These are phyloP conservation scores for Lepidochitona cinerea DNA, from an alignment of 2,888 invertebrate species.

Conservation along the genomic window DNA sequence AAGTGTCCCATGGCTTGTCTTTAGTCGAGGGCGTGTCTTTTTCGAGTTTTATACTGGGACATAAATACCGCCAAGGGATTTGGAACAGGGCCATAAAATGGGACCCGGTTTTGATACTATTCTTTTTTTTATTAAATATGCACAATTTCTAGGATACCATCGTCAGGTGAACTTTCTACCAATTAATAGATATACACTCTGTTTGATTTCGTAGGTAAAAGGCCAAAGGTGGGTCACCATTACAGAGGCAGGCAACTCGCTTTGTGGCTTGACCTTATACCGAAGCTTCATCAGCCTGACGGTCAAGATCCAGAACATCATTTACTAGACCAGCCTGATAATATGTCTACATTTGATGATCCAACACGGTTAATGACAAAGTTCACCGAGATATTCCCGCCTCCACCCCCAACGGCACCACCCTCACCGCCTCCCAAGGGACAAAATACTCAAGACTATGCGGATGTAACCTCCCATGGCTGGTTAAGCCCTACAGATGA, in stretches of 20 bases:
- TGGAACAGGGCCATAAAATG: too few species aligned
- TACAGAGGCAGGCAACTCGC: slow-evolving; percentile 95
- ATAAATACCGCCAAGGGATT: too few species aligned
- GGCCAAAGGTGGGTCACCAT: slow-evolving; percentile 92
- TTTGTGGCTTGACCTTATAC: slow-evolving; percentile 95
- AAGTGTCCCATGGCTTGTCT: too few species aligned
- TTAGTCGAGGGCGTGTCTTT: too few species aligned
- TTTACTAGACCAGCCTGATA: slow-evolving; percentile 85
- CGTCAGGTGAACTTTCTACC: too few species aligned
- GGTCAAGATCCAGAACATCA: slow-evolving; percentile 87
- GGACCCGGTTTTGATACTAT: too few species aligned
- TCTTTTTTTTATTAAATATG: too few species aligned
- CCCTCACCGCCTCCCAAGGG: slow-evolving; percentile 32
- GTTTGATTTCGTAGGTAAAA: slow-evolving; percentile 84
- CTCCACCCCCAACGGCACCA: slow-evolving; percentile 61
- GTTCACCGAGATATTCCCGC: slow-evolving; percentile 41
- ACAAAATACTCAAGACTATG: neutral
- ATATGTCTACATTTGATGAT: slow-evolving; percentile 90
- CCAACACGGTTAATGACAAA: slow-evolving; percentile 77
- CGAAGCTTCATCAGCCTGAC: slow-evolving; percentile 86
- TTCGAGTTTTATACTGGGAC: too few species aligned
- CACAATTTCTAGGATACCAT: too few species aligned
- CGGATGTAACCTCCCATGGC: neutral
- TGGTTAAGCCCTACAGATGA: neutral
- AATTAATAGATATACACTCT: too few species aligned